Percentiles rank a stretch among this genome's conserved stretches.
Evolutionary conservation across 1,140 invertebrate species (phyloP).

Genomic region (Drosophila rhopaloa): DNA sequence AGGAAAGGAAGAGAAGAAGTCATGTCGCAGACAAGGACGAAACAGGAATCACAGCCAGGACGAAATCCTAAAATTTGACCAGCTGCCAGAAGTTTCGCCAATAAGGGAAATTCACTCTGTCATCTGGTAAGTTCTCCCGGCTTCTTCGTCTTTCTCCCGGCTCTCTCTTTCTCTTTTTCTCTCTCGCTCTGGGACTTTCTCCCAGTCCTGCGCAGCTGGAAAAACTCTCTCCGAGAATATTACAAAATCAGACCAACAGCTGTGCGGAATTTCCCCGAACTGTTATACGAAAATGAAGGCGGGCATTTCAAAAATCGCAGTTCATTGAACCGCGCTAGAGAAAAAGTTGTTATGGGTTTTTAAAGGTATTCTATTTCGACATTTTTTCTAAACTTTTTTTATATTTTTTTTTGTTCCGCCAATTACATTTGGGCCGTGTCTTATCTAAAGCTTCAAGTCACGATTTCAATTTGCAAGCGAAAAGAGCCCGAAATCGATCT

Average conservation of each 20-base stretch:
- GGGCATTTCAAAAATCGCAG: conserved; percentile 23
- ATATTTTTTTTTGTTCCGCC: conserved; percentile 8
- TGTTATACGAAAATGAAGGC: conserved; percentile 45
- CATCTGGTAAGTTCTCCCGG: not conserved
- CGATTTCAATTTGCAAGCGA: conserved; percentile 79
- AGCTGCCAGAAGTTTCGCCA: conserved; percentile 24
- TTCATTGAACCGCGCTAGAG: conserved; percentile 49
- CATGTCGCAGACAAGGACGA: conserved; percentile 37
- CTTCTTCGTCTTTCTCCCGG: not conserved
- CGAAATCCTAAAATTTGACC: conserved; percentile 7
- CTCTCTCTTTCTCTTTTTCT: not conserved
- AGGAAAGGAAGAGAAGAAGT: not conserved
- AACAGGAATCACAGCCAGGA: conserved; percentile 36
- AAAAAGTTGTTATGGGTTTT: conserved; percentile 19
- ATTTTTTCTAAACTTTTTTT: not conserved
- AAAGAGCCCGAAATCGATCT: conserved; percentile 72
- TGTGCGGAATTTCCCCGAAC: conserved; percentile 18
- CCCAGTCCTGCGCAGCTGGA: conserved; percentile 49
- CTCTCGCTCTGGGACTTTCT: not conserved
- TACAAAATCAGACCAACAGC: conserved; percentile 7
- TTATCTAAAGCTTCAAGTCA: conserved; percentile 80
- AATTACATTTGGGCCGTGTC: conserved; percentile 62
- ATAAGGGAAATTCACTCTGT: not conserved
- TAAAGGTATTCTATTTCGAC: conserved; percentile 1
- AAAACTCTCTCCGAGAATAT: not conserved